Evolutionary conservation across 2,113 vertebrate species (phyloP), one percentile per base, ranked within the genome.

Genomic region (Phylloscopus trochilus): DNA sequence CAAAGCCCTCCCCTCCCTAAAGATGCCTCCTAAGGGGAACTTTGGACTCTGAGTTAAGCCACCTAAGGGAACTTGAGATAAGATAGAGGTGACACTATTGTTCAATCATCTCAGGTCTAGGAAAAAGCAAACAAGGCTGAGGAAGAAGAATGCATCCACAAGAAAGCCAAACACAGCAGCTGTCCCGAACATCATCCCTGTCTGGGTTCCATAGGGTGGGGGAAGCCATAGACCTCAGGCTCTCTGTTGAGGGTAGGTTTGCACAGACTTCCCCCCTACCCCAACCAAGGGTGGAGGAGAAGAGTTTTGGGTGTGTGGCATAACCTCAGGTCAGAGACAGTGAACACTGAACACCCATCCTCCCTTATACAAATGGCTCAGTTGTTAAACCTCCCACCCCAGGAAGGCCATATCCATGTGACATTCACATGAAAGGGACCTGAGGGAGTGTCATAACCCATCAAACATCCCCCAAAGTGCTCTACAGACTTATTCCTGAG

Each of bases 241-340:
- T 59, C 31, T 67, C 62, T 86, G 35, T n/a, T 35, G 30, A 31
- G 13, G 83, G 20, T 44, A 51, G 20, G 37, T 68, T 59, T 59
- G 44, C 31, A 58, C 13, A 35, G 62, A 49, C 30, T 10, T n/a
- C 4, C 26, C 22, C 14, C 16, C 7, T 2, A 2, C 13, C n/a
- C n/a, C 23, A 47, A 2, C 17, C 43, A 59, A 51, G 23, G 18
- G 0, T 1, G 28, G 2, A n/a, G 35, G 12, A 59, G 30, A 35
- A 43, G 37, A 51, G 26, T 62, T 60, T 70, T 60, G 55, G 20
- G 37, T 30, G 15, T 60, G 46, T 60, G 46, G 37, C 24, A 51
- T 28, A 70, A 69, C 20, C 31, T 60, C 55, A 52, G 46, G 15
- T 52, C 80, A 83, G 31, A 60, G 37, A n/a, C 24, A 43, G 37